These are phyloP conservation scores for Campopleginae sp. DNA, from an alignment of 2,888 invertebrate species.

Conservation along the genomic window DNA sequence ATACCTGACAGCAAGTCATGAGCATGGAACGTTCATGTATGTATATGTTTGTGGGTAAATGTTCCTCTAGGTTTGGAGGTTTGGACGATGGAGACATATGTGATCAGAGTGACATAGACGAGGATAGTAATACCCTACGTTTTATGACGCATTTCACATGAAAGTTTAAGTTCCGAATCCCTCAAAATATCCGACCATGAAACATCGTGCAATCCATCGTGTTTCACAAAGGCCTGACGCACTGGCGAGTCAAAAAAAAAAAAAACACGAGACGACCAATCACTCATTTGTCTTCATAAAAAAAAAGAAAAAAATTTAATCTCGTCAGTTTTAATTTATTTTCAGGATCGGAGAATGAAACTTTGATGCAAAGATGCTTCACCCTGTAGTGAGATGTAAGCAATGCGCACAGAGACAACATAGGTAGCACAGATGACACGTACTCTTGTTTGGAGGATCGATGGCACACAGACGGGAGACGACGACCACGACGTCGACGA, in stretches of 20 bases:
- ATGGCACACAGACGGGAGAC: conserved; percentile 48
- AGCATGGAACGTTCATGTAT: background rate
- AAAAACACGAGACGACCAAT: too few relatives aligned
- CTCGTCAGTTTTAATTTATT: background rate
- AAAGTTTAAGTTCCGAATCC: background rate
- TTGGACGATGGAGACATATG: conserved; percentile 59
- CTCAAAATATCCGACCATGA: too few relatives aligned
- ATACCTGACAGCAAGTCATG: conserved; percentile 1
- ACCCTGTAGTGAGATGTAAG: conserved; percentile 63
- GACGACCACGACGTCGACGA: conserved; percentile 25
- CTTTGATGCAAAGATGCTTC: conserved; percentile 38
- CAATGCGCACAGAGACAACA: conserved; percentile 71
- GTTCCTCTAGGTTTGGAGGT: conserved; percentile 18
- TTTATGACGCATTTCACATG: background rate
- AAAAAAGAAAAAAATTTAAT: too few relatives aligned
- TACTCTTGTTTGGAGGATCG: conserved; percentile 70
- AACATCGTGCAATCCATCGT: too few relatives aligned
- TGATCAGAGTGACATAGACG: conserved; percentile 62
- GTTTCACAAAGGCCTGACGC: too few relatives aligned
- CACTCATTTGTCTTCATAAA: too few relatives aligned
- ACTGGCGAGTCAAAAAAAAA: too few relatives aligned
- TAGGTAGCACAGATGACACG: conserved; percentile 69
- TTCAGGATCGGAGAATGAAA: conserved; percentile 47
- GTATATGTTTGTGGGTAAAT: conserved; percentile 52
- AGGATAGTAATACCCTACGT: background rate